phyloP scores from a whole-genome alignment of 2,797 vertebrate genomes.

The Oreochromis mossambicus region DNA sequence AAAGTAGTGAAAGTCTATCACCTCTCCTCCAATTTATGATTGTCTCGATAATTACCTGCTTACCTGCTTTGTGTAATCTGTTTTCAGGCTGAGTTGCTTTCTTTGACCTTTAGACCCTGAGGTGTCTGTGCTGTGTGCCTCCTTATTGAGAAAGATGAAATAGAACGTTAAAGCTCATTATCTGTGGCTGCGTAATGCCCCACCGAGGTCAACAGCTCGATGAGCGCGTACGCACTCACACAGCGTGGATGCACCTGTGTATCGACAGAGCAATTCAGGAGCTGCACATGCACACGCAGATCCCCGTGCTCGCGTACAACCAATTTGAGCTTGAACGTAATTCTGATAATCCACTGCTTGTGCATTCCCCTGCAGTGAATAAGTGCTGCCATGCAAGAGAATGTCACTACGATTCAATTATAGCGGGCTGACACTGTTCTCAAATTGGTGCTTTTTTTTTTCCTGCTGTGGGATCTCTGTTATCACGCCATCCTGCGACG shows the following conservation, averaged over 20 bases:
- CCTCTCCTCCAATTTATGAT: slow-evolving; percentile 66
- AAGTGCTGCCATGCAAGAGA: slow-evolving; percentile 15
- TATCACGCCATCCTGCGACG: background rate
- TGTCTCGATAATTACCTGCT: slow-evolving; percentile 73
- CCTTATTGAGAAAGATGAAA: slow-evolving; percentile 69
- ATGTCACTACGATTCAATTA: slow-evolving; percentile 36
- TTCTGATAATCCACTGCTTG: slow-evolving; percentile 27
- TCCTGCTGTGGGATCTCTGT: slow-evolving; percentile 3
- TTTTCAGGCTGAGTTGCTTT: slow-evolving; percentile 62
- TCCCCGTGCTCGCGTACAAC: background rate
- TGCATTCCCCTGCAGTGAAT: slow-evolving; percentile 17
- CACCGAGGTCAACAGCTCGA: slow-evolving; percentile 63
- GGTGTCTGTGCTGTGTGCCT: slow-evolving; percentile 55
- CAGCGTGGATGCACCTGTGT: background rate
- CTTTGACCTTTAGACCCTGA: slow-evolving; percentile 60
- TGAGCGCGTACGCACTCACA: slow-evolving; percentile 7
- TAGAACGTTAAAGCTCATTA: slow-evolving; percentile 71
- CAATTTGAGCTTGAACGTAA: slow-evolving; percentile 12
- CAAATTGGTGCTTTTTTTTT: slow-evolving; percentile 20
- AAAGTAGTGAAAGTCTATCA: slow-evolving; percentile 48
- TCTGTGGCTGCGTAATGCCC: slow-evolving; percentile 54
- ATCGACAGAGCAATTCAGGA: background rate
- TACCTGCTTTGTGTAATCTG: slow-evolving; percentile 66
- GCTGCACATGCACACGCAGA: background rate
- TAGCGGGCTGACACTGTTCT: slow-evolving; percentile 2